Evolutionary conservation across 2,888 invertebrate genomes (phyloP).

Genomic region (Eupithecia subfuscata): DNA sequence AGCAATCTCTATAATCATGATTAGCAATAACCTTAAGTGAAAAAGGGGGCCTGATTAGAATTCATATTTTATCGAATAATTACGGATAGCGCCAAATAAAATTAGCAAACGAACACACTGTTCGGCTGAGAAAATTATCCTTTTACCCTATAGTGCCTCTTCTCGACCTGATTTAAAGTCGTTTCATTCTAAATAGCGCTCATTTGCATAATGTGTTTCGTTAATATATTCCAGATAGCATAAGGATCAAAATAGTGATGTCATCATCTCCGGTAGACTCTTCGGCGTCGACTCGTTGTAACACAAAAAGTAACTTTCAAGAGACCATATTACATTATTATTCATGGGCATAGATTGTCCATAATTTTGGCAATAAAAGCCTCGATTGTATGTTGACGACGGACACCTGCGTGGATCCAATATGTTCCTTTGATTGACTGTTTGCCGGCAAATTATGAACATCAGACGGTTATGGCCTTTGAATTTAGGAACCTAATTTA

Average conservation of each 20-base stretch:
- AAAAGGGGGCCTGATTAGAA: background rate
- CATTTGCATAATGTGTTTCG: conserved; percentile 60
- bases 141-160: conserved; percentile 49
- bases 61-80: background rate
- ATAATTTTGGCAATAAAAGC: conserved; percentile 50
- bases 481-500: background rate
- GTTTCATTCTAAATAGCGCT: conserved; percentile 46
- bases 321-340: conserved; percentile 54
- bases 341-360: conserved; percentile 51
- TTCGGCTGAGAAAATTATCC: conserved; percentile 38
- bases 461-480: background rate
- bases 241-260: conserved; percentile 57
- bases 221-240: conserved; percentile 57
- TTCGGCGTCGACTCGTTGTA: conserved; percentile 58
- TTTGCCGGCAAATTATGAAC: conserved; percentile 27
- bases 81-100: background rate
- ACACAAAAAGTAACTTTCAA: conserved; percentile 45
- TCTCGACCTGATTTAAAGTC: conserved; percentile 41
- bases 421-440: conserved; percentile 51
- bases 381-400: conserved; percentile 20
- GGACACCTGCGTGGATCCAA: conserved; percentile 41
- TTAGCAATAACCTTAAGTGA: background rate
- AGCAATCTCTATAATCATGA: background rate
- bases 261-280: conserved; percentile 62
- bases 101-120: background rate